These are phyloP conservation scores for Cochlearius cochlearius DNA, from an alignment of 2,113 vertebrate species.

Conservation along the genomic window DNA sequence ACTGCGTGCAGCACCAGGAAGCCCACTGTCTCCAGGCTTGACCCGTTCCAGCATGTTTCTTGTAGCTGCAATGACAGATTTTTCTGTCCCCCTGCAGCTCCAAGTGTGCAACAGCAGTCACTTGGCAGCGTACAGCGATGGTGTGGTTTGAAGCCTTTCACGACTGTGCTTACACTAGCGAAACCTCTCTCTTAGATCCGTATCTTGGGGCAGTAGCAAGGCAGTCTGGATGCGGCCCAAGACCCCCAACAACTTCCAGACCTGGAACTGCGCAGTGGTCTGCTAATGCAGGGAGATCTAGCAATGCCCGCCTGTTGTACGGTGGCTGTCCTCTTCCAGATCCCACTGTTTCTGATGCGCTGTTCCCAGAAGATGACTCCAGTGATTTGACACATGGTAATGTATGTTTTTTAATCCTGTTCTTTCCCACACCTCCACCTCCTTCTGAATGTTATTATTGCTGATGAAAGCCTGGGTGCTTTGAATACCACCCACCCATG, in stretches of 20 bases:
- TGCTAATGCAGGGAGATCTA: neutral
- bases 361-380: constrained; percentile 68
- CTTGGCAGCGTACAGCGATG: neutral
- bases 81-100: neutral
- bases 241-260: constrained; percentile 18
- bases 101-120: neutral
- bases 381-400: constrained; percentile 89
- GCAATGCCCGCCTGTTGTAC: constrained; percentile 15
- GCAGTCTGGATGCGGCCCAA: neutral
- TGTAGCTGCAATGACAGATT: neutral
- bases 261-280: neutral
- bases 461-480: neutral
- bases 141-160: neutral
- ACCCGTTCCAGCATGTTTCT: neutral
- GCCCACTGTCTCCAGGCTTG: neutral
- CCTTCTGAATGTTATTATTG: neutral
- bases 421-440: neutral
- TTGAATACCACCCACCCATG: neutral
- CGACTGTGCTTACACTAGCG: neutral
- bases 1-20: neutral
- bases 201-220: neutral
- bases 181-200: constrained; percentile 7
- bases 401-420: neutral
- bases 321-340: constrained; percentile 52
- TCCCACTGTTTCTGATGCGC: constrained; percentile 43